Percentiles rank a stretch among this genome's conserved stretches.
These are phyloP conservation scores for Rhagophthalmus giganteus DNA, from an alignment of 2,888 invertebrate genomes.

Conservation along the genomic window DNA sequence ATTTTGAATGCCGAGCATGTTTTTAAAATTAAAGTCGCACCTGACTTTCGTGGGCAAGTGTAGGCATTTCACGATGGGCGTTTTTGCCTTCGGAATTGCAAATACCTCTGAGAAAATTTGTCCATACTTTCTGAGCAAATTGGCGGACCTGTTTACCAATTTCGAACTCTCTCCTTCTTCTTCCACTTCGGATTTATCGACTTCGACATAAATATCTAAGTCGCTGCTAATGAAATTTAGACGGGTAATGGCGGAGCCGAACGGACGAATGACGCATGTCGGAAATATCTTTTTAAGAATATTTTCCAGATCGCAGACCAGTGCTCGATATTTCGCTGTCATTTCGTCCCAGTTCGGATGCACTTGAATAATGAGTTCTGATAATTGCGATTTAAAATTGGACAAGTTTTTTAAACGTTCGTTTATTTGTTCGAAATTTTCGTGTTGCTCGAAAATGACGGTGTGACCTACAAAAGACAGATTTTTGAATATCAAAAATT, in stretches of 20 bases:
- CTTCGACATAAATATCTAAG: conserved; percentile 69
- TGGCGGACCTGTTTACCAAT: conserved; percentile 39
- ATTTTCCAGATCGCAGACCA: conserved; percentile 57
- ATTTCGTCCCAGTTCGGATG: conserved; percentile 46
- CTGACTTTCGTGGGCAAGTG: conserved; percentile 64
- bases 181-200: conserved; percentile 48
- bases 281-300: conserved; percentile 54
- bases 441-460: conserved; percentile 14
- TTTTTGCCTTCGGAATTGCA: conserved; percentile 71
- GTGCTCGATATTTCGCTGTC: conserved; percentile 42
- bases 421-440: conserved; percentile 33
- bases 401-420: conserved; percentile 37
- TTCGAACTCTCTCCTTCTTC: conserved; percentile 35
- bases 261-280: conserved; percentile 59
- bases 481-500: neutral
- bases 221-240: conserved; percentile 72
- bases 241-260: conserved; percentile 76
- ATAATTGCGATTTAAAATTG: conserved; percentile 55
- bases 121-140: conserved; percentile 34
- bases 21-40: conserved; percentile 75
- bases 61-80: conserved; percentile 76
- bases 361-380: conserved; percentile 49
- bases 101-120: conserved; percentile 61
- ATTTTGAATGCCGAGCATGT: conserved; percentile 70
- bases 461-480: neutral